These are phyloP conservation scores for Lanistes nyassanus DNA, from an alignment of 1,140 invertebrate species.

Conservation along the genomic window DNA sequence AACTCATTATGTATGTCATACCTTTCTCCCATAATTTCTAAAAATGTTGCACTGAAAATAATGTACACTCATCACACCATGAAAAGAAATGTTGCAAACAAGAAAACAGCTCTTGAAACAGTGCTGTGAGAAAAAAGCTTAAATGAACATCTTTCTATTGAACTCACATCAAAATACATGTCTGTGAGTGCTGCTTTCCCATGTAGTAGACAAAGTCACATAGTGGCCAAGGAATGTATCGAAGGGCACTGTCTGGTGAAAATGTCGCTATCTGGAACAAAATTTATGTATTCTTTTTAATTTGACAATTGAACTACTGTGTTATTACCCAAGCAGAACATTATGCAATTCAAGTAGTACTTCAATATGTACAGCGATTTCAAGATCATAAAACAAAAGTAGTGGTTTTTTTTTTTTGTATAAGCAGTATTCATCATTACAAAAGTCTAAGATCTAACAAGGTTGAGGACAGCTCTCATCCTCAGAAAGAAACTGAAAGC, in stretches of 20 bases:
- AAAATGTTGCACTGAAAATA: not conserved
- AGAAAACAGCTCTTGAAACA: not conserved
- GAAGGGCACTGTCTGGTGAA: conserved; percentile 20
- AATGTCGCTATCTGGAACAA: conserved; percentile 26
- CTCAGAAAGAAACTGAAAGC: no score
- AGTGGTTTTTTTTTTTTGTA: no score
- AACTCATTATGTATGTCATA: not conserved
- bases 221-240: conserved; percentile 24
- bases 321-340: no score
- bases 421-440: no score
- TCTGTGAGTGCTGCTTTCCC: conserved; percentile 6
- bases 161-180: conserved; percentile 20
- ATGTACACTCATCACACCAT: not conserved
- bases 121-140: not conserved
- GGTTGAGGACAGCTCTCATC: no score
- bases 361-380: no score
- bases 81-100: not conserved
- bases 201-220: conserved; percentile 23
- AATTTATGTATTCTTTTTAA: not conserved
- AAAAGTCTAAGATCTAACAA: no score
- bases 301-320: no score
- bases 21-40: not conserved
- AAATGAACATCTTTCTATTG: not conserved
- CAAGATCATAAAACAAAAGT: no score
- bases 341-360: no score